Base-by-base conservation (phyloP, 2,113 vertebrate species). In the Orcinus orca region DNA sequence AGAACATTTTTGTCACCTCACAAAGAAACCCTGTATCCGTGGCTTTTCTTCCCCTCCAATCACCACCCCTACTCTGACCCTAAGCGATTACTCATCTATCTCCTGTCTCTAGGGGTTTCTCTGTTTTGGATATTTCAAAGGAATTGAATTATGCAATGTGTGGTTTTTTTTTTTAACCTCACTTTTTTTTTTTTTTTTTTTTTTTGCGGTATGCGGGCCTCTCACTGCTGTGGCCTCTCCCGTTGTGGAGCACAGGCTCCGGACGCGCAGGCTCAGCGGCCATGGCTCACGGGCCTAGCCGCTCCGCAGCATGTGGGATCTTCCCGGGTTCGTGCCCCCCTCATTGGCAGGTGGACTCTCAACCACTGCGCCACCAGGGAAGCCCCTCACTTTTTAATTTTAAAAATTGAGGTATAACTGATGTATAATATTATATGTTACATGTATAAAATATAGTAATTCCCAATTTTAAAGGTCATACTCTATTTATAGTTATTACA, bases 11-110 rank as follows among this genome's bases (percentile, higher is more conserved):
- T 65, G 23, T 50, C 31, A 20, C 15, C 36, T 65, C 29, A 15
- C 11, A 81, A 81, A 80, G 67, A 86, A 92, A 3, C 31, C 2
- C 9, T 7, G 4, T 2, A 13, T 25, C 44, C 33, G n/a, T 20
- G 31, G 38, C 67, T 13, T 7, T 13, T 2, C 26, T 0, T n/a
- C 2, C 3, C 33, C 36, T 31, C 31, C 18, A 15, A 41, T 6
- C 10, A 26, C n/a, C 15, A 41, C 3, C 5, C 20, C 18, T 1
- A 53, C 33, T 10, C 44, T 11, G 6, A 10, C 10, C 29, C 36
- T 36, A 33, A 25, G 29, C 12, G 4, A 2, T 44, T 26, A 17
- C 41, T 33, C 4, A 79, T 17, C 60, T 21, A 7, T 44, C 41
- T 55, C 14, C 41, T 55, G 3, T 36, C 31, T 33, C 38, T 44